Conservation (phyloP, 2,113 vertebrate genomes). For the Amazona vittata region DNA sequence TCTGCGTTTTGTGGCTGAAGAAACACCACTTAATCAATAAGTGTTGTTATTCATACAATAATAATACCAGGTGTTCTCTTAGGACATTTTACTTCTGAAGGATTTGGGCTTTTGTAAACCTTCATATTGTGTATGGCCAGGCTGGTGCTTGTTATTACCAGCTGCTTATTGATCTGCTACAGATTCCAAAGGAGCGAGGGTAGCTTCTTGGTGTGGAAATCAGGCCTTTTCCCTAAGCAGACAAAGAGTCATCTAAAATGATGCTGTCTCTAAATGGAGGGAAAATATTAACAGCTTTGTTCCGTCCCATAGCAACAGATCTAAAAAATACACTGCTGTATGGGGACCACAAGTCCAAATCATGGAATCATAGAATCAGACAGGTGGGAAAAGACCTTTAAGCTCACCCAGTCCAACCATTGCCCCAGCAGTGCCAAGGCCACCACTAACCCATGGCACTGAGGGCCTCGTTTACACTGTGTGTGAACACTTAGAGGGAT, state of each 20-base stretch:
- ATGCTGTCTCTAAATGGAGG: neutral
- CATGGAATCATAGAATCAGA: neutral
- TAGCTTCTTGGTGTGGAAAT: neutral
- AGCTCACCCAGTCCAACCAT: neutral
- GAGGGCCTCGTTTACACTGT: fast-evolving
- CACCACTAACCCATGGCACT: neutral
- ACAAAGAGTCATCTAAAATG: neutral
- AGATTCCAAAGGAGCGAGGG: neutral
- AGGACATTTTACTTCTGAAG: neutral
- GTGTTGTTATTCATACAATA: neutral
- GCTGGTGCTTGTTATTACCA: neutral
- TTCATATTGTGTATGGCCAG: neutral
- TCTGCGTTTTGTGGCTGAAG: neutral
- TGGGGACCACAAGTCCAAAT: neutral
- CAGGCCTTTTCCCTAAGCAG: neutral
- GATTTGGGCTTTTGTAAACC: neutral
- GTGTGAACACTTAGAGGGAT: neutral
- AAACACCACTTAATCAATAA: slow-evolving; percentile 23
- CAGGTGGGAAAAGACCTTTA: neutral
- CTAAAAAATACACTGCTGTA: neutral
- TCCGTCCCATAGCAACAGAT: neutral
- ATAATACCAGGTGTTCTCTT: neutral
- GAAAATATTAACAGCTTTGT: neutral
- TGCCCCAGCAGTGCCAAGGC: neutral
- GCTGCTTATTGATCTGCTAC: neutral